These are phyloP conservation scores for Leptopilina clavipes DNA, from an alignment of 1,140 invertebrate genomes.

Conservation along the genomic window DNA sequence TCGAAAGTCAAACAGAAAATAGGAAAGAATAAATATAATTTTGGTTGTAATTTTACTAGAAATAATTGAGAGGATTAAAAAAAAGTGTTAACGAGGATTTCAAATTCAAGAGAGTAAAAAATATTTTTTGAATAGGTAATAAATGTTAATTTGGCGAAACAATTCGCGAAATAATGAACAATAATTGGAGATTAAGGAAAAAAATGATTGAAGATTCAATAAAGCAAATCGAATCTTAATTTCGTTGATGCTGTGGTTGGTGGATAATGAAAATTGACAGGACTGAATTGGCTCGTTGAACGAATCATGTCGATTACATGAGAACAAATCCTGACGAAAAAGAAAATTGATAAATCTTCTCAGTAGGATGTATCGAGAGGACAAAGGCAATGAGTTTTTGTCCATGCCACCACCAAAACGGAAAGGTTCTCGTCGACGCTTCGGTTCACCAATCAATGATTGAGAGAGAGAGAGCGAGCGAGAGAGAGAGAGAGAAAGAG, in stretches of 20 bases:
- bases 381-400: conserved; percentile 23
- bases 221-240: not conserved
- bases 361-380: conserved; percentile 14
- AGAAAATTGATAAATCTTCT: conserved; percentile 4
- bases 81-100: no score
- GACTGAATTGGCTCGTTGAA: conserved; percentile 22
- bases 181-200: not conserved
- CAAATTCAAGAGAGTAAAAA: no score
- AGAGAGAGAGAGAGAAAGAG: no score
- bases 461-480: not conserved
- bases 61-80: no score
- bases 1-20: conserved; percentile 27
- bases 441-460: conserved; percentile 1
- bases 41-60: no score
- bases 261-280: conserved; percentile 30
- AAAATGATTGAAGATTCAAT: not conserved
- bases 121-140: no score
- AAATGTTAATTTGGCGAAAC: no score
- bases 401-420: not conserved
- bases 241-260: not conserved
- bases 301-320: not conserved
- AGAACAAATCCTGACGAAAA: not conserved
- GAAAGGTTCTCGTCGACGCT: not conserved
- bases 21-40: no score
- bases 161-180: not conserved